These are phyloP conservation scores for Sternarchorhynchus goeldii DNA, from an alignment of 2,797 vertebrate species.

Conservation along the genomic window DNA sequence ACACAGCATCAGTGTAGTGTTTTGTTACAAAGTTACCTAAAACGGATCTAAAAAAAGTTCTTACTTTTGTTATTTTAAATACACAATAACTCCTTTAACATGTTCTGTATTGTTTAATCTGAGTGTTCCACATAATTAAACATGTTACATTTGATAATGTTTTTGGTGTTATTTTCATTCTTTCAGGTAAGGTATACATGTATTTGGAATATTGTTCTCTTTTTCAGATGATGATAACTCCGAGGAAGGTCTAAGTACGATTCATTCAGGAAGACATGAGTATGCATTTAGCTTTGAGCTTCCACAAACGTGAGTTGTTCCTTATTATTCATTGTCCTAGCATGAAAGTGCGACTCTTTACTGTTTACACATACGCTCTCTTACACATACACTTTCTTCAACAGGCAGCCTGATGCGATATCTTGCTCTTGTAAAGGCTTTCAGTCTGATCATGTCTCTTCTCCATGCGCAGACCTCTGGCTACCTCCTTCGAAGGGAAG, in stretches of 20 bases:
- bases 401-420: too few relatives aligned
- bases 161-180: slow-evolving; percentile 55
- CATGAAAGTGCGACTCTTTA: not conserved
- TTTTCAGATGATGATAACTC: slow-evolving; percentile 83
- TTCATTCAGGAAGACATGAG: slow-evolving; percentile 92
- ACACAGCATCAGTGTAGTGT: not conserved
- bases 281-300: slow-evolving; percentile 98
- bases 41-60: not conserved
- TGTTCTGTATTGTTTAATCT: not conserved
- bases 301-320: slow-evolving; percentile 93
- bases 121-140: not conserved
- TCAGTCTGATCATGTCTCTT: not conserved
- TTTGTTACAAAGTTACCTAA: not conserved
- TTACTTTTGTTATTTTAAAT: not conserved
- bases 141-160: not conserved
- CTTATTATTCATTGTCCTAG: not conserved
- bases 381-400: not conserved
- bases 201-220: slow-evolving; percentile 78
- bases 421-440: not conserved
- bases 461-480: slow-evolving; percentile 85
- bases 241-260: slow-evolving; percentile 89
- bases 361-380: not conserved
- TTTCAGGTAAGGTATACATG: slow-evolving; percentile 80
- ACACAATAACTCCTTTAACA: not conserved
- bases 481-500: slow-evolving; percentile 98